Base-by-base conservation (phyloP, 2,888 invertebrate species). In the Psococerastis gibbosa region DNA sequence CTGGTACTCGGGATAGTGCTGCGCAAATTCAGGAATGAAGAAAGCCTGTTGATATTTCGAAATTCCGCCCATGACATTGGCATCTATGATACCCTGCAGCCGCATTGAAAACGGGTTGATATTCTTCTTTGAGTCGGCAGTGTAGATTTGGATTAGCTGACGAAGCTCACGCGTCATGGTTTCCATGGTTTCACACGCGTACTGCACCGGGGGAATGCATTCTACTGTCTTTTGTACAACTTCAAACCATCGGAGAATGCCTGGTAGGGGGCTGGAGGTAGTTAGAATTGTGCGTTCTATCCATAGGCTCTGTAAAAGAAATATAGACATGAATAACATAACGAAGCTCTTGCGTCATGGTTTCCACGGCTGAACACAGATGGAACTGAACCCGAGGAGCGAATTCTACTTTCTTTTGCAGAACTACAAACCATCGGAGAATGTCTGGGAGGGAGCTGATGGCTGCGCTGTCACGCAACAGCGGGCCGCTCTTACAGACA, bases 11-110 rank as follows among this genome's bases (percentile, higher is more conserved):
- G 74, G 71, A 57, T 70, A 69, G 42, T 67, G 60, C 46, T 66
- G 64, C 1, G 71, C 60, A 56, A 85, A 92, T 52, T 88, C 87
- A 8, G 77, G 69, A 1, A 78, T 78, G 48, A 94, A 78, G 62
- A 95, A 95, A 0, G 94, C 91, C 53, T 89, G 89, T 57, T 92
- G 89, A 59, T 94, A 95, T 60, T 92, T 95, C 41, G 83, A 78
- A 47, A 91, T 81, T 11, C 94, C 94, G 2, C 94, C 88, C 71
- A 89, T 88, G 0, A 95, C 94, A 55, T 89, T 91, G 0, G 95
- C 92, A 63, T 94, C 92, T 50, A 94, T 88, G 23, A 91, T 87
- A 2, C 94, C 94, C 57, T 68, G 83, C 11, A 95, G 63, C 17
- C 91, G 68, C 91, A 92, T 92, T 2, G 87, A 87, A 56, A 92